phyloP scores from a whole-genome alignment of 1,140 invertebrate genomes.

The Heliconius eleuchia region DNA sequence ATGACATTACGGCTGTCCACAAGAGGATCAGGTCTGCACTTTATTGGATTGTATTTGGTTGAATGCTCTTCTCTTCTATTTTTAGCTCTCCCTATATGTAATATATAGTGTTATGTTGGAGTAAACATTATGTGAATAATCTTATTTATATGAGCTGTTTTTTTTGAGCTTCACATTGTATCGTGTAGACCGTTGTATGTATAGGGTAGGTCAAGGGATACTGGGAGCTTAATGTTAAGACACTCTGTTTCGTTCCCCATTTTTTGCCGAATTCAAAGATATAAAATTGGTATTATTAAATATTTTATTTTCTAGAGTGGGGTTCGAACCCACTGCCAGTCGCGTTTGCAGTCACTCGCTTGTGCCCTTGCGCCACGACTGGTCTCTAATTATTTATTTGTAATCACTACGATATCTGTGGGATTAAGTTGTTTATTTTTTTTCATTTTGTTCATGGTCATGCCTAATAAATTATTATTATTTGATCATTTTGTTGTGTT shows the following conservation, averaged over 20 bases:
- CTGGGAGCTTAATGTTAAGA: too few species aligned
- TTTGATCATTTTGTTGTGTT: neutral
- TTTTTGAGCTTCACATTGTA: neutral
- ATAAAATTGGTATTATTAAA: too few species aligned
- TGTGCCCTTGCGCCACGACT: too few species aligned
- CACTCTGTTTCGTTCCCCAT: too few species aligned
- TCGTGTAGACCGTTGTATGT: too few species aligned
- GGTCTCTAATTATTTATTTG: too few species aligned
- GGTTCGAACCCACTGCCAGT: too few species aligned
- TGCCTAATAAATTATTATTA: neutral
- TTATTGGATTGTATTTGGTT: conserved; percentile 34
- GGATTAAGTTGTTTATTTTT: neutral
- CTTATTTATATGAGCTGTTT: neutral
- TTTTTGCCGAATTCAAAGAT: too few species aligned
- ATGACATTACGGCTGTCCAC: conserved; percentile 20
- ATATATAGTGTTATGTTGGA: neutral
- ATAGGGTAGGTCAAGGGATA: too few species aligned
- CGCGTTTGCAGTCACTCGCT: too few species aligned
- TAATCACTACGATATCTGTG: neutral
- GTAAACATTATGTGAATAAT: neutral
- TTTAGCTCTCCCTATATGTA: conserved; percentile 8
- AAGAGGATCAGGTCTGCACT: conserved; percentile 23
- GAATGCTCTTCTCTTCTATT: conserved; percentile 26
- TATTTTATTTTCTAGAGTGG: too few species aligned
- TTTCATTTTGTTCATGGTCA: neutral